Percentiles rank a stretch among this genome's conserved stretches.
Conservation (phyloP, 2,113 vertebrate genomes). For the Propithecus coquereli region DNA sequence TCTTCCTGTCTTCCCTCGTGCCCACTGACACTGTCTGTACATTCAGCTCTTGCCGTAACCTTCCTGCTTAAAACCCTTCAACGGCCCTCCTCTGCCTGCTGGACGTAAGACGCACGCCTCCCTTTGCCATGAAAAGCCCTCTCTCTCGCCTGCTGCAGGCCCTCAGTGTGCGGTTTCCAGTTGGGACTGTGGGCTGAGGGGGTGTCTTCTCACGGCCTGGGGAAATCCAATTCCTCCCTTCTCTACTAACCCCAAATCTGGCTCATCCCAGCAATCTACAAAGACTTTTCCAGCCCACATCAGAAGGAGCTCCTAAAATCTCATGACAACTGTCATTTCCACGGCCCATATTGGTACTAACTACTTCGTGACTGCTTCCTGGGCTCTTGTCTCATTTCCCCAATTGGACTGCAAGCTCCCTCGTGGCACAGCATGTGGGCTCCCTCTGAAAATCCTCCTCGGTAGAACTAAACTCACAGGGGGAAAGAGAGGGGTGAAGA, state of each 20-base stretch:
- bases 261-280: not conserved
- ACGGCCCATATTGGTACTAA: not conserved
- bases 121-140: not conserved
- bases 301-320: not conserved
- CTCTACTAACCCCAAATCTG: not conserved
- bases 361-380: not conserved
- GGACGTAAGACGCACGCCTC: fast-evolving
- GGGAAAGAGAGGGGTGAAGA: not conserved
- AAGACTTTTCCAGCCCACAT: not conserved
- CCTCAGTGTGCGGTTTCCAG: not conserved
- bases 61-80: not conserved
- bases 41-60: not conserved
- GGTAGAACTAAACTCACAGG: not conserved
- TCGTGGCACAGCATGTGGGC: fast-evolving
- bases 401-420: not conserved
- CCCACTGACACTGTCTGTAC: not conserved
- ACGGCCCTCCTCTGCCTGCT: not conserved
- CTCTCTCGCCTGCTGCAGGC: not conserved
- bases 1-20: not conserved
- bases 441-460: not conserved
- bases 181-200: not conserved
- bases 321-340: not conserved
- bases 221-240: not conserved
- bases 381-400: not conserved
- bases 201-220: not conserved